These are phyloP conservation scores for Bemisia tabaci DNA, from an alignment of 1,140 invertebrate species.

Conservation along the genomic window DNA sequence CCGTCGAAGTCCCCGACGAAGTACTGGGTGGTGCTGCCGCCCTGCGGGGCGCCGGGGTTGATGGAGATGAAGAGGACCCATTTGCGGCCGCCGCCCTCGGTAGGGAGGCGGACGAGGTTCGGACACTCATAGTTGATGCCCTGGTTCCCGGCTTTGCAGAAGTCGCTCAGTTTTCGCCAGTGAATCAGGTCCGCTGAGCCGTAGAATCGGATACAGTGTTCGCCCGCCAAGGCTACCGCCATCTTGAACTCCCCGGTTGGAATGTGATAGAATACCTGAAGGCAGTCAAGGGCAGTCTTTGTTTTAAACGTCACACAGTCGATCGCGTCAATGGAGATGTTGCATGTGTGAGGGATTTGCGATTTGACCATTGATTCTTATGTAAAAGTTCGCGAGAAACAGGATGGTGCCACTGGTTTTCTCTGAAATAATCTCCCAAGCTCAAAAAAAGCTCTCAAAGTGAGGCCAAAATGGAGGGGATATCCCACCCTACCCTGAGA, in stretches of 20 bases:
- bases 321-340: too few species aligned
- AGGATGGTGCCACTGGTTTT: too few species aligned
- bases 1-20: conserved; percentile 2
- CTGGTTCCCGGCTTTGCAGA: neutral
- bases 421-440: too few species aligned
- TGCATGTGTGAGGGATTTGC: too few species aligned
- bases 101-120: neutral
- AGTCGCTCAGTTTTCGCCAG: neutral
- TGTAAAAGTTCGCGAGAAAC: too few species aligned
- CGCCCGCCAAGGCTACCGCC: neutral
- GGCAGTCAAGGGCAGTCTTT: conserved; percentile 2
- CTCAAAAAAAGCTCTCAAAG: too few species aligned
- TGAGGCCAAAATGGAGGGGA: too few species aligned
- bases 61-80: conserved; percentile 2
- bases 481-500: too few species aligned
- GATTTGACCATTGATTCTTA: too few species aligned
- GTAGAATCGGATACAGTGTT: neutral
- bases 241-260: neutral
- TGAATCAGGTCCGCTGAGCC: neutral
- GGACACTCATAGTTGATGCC: neutral
- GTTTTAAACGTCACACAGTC: neutral
- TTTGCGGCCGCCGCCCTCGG: neutral
- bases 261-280: neutral
- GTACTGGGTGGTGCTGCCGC: neutral
- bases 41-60: neutral